phyloP scores from a whole-genome alignment of 2,797 vertebrate genomes.

The Argya squamiceps region DNA sequence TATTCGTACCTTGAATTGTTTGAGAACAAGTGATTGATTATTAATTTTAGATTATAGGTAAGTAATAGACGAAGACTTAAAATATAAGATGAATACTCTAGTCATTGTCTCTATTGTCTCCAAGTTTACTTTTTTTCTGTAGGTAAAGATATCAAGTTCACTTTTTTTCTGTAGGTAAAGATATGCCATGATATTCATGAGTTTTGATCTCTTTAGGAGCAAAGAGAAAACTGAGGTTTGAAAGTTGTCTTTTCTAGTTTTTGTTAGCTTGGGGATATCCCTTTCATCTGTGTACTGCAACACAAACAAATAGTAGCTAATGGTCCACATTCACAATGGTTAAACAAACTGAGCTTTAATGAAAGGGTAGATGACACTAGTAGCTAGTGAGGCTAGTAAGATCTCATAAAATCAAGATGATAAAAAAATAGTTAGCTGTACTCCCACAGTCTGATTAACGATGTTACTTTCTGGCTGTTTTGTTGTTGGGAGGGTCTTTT shows the following conservation, averaged over 20 bases:
- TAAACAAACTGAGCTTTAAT: conserved; percentile 4
- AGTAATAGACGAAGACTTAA: not conserved
- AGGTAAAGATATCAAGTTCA: not conserved
- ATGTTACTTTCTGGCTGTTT: not conserved
- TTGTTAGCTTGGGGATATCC: not conserved
- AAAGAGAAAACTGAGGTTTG: not conserved
- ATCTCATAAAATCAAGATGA: not conserved
- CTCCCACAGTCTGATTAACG: not conserved
- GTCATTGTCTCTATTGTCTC: not conserved
- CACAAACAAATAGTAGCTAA: not conserved
- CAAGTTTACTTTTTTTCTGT: not conserved
- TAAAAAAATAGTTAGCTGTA: not conserved
- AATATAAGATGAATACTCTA: not conserved
- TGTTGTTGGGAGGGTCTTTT: not conserved
- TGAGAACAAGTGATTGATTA: not conserved
- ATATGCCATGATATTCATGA: not conserved
- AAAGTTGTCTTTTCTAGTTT: not conserved
- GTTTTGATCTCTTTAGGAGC: not conserved
- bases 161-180: not conserved
- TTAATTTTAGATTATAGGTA: not conserved
- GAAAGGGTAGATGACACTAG: not conserved
- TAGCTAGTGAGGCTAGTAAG: not conserved
- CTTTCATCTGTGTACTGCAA: not conserved
- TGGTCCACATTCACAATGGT: not conserved
- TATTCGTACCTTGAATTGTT: not conserved